Percentiles rank a stretch among this genome's conserved stretches.
Evolutionary conservation across 53 echinoderm and acorn worm genomes (phyloP).

Genomic region (Hippasteria phrygiana): DNA sequence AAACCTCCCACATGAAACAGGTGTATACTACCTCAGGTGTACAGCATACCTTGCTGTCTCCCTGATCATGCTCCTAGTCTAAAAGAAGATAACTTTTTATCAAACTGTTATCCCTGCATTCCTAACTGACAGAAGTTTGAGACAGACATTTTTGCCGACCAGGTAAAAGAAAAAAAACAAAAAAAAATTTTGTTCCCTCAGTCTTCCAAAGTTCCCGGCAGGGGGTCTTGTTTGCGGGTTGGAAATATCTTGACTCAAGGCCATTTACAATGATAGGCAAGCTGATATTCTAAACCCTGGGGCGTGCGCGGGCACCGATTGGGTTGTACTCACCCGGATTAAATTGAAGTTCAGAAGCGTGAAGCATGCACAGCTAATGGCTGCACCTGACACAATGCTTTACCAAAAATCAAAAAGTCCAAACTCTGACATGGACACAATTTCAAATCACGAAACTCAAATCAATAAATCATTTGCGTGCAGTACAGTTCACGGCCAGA

Average conservation of each 20-base stretch:
- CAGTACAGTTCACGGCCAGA: not conserved
- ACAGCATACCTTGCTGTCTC: not conserved
- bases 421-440: slow-evolving; percentile 29
- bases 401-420: slow-evolving; percentile 6
- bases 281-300: slow-evolving; percentile 42
- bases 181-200: not conserved
- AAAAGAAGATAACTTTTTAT: not conserved
- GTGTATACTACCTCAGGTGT: slow-evolving; percentile 24
- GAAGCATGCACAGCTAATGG: slow-evolving; percentile 13
- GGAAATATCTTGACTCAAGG: slow-evolving; percentile 21
- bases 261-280: slow-evolving; percentile 35
- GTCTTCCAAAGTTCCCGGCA: not conserved
- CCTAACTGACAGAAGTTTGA: slow-evolving; percentile 25
- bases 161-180: slow-evolving; percentile 16
- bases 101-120: slow-evolving; percentile 45
- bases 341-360: slow-evolving; percentile 20
- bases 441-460: not conserved
- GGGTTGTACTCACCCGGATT: slow-evolving; percentile 4
- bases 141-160: slow-evolving; percentile 32
- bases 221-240: slow-evolving; percentile 64
- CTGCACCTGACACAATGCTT: slow-evolving; percentile 33
- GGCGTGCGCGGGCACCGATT: not conserved
- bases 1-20: not conserved
- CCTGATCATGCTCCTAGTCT: not conserved
- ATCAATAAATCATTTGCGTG: not conserved